phyloP scores from a whole-genome alignment of 2,113 vertebrate species.

The Dermatemys mawii region DNA sequence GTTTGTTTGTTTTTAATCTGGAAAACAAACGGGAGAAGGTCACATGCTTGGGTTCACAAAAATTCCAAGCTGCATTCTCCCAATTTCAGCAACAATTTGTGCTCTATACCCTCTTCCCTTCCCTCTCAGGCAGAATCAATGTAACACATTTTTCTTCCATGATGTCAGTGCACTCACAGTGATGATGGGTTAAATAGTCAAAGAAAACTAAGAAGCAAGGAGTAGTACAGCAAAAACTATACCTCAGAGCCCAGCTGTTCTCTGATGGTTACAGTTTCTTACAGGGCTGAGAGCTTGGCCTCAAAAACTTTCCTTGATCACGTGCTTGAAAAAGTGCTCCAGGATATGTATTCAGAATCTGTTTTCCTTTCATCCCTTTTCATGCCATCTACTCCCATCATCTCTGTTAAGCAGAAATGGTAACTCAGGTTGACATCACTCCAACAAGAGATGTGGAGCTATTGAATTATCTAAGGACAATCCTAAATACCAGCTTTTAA shows the following conservation, averaged over 20 bases:
- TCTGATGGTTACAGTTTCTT: rapidly evolving
- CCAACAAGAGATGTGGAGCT: slow-evolving; percentile 49
- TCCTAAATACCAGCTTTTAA: slow-evolving; percentile 76
- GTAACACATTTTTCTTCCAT: not conserved
- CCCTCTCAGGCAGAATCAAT: not conserved
- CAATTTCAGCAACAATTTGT: not conserved
- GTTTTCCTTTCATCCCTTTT: slow-evolving; percentile 46
- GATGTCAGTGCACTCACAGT: rapidly evolving
- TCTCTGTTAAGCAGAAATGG: slow-evolving; percentile 45
- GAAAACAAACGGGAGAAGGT: no score
- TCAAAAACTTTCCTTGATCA: not conserved
- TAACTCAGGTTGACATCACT: slow-evolving; percentile 75
- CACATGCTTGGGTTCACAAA: not conserved
- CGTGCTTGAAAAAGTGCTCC: not conserved
- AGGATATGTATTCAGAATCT: not conserved
- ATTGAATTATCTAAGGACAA: slow-evolving; percentile 76
- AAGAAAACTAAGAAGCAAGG: not conserved
- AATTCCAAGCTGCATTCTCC: not conserved
- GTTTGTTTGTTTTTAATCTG: not conserved
- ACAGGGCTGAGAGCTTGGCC: rapidly evolving
- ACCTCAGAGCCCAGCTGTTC: not conserved
- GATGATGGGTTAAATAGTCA: not conserved
- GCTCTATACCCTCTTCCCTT: not conserved
- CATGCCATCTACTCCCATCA: slow-evolving; percentile 67
- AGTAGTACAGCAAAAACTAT: not conserved